Evolutionary conservation across 2,113 vertebrate genomes (phyloP).

Genomic region (Pituophis catenifer): DNA sequence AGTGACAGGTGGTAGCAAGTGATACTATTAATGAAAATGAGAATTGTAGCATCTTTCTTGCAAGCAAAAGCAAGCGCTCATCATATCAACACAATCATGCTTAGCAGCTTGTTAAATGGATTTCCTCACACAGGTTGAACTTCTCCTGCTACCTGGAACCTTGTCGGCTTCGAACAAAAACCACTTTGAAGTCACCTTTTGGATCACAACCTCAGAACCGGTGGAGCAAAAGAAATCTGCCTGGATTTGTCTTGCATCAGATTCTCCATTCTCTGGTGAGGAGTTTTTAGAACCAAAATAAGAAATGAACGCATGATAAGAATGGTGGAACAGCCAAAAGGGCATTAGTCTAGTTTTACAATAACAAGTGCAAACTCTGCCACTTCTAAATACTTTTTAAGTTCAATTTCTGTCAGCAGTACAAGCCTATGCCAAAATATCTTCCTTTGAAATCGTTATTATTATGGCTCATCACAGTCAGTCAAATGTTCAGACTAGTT

Average conservation of each 20-base stretch:
- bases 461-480: neutral
- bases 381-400: neutral
- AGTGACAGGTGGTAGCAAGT: conserved; percentile 47
- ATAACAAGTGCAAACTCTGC: neutral
- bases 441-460: neutral
- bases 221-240: neutral
- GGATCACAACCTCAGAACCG: neutral
- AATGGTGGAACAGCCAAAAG: neutral
- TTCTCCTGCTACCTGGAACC: neutral
- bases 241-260: neutral
- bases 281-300: neutral
- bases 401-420: neutral
- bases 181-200: neutral
- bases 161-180: neutral
- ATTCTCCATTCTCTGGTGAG: neutral
- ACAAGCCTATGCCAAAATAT: neutral
- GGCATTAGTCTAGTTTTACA: neutral
- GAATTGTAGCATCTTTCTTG: conserved; percentile 22
- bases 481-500: no score
- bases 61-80: neutral
- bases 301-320: neutral
- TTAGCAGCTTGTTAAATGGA: neutral
- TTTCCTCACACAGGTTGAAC: neutral
- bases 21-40: conserved; percentile 61
- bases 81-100: neutral